Base-by-base conservation (phyloP, 2,888 invertebrate genomes). In the Mesorhabditis sp. region DNA sequence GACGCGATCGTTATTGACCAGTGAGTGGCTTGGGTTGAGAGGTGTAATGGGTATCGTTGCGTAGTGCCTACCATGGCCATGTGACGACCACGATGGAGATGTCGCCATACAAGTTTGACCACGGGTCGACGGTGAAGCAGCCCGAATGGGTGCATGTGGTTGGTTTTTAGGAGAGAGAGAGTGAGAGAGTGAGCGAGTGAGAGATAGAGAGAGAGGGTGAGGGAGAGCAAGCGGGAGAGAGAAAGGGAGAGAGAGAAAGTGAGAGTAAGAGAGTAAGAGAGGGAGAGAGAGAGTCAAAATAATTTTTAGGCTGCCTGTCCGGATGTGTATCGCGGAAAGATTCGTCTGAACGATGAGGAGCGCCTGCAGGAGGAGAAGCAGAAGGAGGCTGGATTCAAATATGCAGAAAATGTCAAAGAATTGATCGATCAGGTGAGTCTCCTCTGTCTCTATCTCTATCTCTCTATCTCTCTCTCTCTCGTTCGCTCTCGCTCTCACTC, bases 31-130 rank as follows among this genome's bases (percentile, higher is more conserved):
- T 15, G 10, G 10, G 10, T 7, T 10, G 67, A 67, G 13, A 41
- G n/a, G 28, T 50, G 67, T 67, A 50, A 63, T 50, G 43, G 43
- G 43, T 15, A 68, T 63, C 41, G 3, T 58, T 43, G 87, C 87
- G 84, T 90, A 97, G 97, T 89, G 98, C 97, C 71, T 98, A 98
- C 90, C 98, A 98, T 88, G 98, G 98, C 76, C 96, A 97, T 87
- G 91, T 97, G 87, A 92, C 92, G 72, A 92, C 95, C 74, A 91
- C 94, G 88, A 95, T 97, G 89, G 93, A 95, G 89, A 92, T 99
- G 86, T 97, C 96, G 79, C 96, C 97, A 70, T 97, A 97, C 90
- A 98, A 98, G 89, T 93, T 95, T 88, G 92, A 93, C 87, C 91
- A 92, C 83, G 92, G 92, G 70, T 92, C 92, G 82, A 91, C 92